These are phyloP conservation scores for Gallinago nigripennis DNA, from an alignment of 2,797 vertebrate species.

Conservation along the genomic window DNA sequence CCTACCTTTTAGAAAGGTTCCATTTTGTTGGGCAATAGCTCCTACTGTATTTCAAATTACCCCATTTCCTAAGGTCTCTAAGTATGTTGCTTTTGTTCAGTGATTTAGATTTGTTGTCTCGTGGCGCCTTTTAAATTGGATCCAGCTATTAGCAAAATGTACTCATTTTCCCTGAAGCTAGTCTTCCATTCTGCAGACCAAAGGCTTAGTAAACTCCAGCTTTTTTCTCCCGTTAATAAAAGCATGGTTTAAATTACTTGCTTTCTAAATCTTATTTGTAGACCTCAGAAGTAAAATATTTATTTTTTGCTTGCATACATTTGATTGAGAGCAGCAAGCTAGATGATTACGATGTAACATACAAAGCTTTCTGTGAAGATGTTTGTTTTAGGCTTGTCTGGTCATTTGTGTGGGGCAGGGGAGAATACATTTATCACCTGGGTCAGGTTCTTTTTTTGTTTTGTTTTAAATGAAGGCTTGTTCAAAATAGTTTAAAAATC, in stretches of 20 bases:
- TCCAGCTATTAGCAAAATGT: slow-evolving; percentile 54
- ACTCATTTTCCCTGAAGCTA: slow-evolving; percentile 41
- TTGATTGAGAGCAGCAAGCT: neutral
- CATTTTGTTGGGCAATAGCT: neutral
- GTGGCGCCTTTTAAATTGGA: slow-evolving; percentile 48
- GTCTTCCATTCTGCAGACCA: slow-evolving; percentile 8
- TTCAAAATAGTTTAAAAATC: neutral
- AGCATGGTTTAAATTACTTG: slow-evolving; percentile 36
- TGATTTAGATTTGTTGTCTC: slow-evolving; percentile 29
- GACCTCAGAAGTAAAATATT: neutral
- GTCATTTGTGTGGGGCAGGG: neutral
- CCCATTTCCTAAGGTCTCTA: neutral
- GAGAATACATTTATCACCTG: neutral
- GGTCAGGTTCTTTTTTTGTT: neutral
- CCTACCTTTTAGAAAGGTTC: slow-evolving; percentile 2
- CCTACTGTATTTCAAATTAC: neutral
- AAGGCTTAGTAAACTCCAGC: neutral
- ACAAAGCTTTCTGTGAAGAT: neutral
- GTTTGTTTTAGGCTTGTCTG: neutral
- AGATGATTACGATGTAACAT: neutral
- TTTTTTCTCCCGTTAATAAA: neutral
- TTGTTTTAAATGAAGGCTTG: neutral
- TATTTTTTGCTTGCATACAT: neutral
- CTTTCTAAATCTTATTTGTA: neutral
- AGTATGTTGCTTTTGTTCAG: slow-evolving; percentile 18